Evolutionary conservation across 2,113 vertebrate species (phyloP), one percentile per base, ranked within the genome.

Genomic region (Machaerirhynchus nigripectus): DNA sequence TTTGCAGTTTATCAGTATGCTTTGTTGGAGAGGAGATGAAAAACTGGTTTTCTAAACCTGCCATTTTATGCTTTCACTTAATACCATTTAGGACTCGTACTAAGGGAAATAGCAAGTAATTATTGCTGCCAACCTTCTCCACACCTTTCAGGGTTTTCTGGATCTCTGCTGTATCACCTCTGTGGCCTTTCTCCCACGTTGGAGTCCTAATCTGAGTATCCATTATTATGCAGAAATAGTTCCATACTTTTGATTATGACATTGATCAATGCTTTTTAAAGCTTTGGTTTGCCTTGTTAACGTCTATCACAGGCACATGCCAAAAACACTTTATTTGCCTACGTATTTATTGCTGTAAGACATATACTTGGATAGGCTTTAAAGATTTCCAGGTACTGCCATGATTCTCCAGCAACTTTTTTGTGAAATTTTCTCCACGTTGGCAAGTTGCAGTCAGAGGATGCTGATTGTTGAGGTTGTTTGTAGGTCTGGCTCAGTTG

Each of bases 381-480:
- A 84, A 95, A 93, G 89, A 75, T 89, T 92, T 93, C 73, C 86
- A 92, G 79, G 90, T 95, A 79, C 63, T 94, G 67, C 63, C 55
- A 39, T 68, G 64, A 80, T 90, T 94, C 92, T 94, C 42, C 87
- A 80, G 39, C 35, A 86, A 42, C n/a, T 71, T 88, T 76, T 92
- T 85, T n/a, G 53, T 78, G 73, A 89, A 81, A 30, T 28, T 68
- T 80, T 55, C 44, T 88, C 85, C 22, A 9, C 11, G 11, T 35
- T 88, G 76, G 80, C 83, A 78, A 56, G 28, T 78, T 10, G 2
- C 40, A 84, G 64, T 57, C 75, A 86, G 52, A 85, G 75, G 69
- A 49, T 87, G 68, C 52, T 81, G 71, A 18, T 33, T 2, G 15
- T 46, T 61, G 63, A 91, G 37, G 26, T 49, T 82, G 81, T 52